These are phyloP conservation scores for Merodon equestris DNA, from an alignment of 2,888 invertebrate genomes.

Conservation along the genomic window DNA sequence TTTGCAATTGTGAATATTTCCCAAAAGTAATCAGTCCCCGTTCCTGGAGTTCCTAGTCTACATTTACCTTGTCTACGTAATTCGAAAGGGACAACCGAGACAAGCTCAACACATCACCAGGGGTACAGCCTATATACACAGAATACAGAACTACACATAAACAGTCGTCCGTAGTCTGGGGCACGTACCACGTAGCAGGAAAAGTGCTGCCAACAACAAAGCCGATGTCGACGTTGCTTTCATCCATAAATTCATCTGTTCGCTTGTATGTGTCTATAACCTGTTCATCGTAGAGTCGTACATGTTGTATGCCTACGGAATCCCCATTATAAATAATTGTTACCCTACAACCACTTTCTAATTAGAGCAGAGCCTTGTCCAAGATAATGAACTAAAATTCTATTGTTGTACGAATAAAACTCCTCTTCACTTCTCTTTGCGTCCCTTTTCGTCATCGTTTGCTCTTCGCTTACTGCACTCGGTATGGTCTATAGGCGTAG, in stretches of 20 bases:
- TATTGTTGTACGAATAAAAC: slow-evolving; percentile 69
- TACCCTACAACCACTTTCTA: slow-evolving; percentile 72
- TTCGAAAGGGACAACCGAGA: neutral
- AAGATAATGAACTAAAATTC: slow-evolving; percentile 72
- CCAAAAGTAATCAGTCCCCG: neutral
- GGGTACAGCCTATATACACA: too few species aligned
- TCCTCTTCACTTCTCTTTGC: slow-evolving; percentile 22
- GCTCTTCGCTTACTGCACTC: slow-evolving; percentile 1
- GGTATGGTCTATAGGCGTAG: too few species aligned
- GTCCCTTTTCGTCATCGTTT: slow-evolving; percentile 18
- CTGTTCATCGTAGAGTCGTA: neutral
- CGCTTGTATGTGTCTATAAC: neutral
- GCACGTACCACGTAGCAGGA: neutral
- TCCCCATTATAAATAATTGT: slow-evolving; percentile 72
- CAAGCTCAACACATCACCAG: too few species aligned
- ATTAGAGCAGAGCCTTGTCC: slow-evolving; percentile 72
- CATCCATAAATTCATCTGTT: too few species aligned
- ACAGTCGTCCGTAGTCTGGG: slow-evolving; percentile 1
- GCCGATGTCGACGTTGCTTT: neutral
- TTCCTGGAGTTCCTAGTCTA: neutral
- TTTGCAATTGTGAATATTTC: slow-evolving; percentile 8
- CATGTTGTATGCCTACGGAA: slow-evolving; percentile 62
- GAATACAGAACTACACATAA: neutral
- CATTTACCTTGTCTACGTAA: neutral
- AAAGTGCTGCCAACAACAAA: neutral